Evolutionary conservation across 2,113 vertebrate species (phyloP), one percentile per base, ranked within the genome.

Genomic region (Sinocyclocheilus rhinocerous): DNA sequence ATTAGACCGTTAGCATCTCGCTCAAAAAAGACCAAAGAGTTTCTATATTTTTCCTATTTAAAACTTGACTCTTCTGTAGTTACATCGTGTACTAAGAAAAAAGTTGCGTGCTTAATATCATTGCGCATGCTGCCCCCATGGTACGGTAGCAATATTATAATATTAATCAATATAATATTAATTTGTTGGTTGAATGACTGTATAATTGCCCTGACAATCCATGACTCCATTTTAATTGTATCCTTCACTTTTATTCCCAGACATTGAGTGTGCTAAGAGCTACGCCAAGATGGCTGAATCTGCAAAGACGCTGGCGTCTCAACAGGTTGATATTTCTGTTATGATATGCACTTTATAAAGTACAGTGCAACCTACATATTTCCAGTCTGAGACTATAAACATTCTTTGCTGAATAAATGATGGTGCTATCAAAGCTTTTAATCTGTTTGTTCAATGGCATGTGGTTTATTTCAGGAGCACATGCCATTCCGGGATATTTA

Each of bases 401-500:
- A 39, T 20, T 48, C 6, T 61, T 81, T 15, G 33, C 76, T 61
- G n/a, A 8, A 39, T 39, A 79, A 65, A 24, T 20, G 39, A 4
- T n/a, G 77, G 36, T 3, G 15, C 6, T 24, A 55, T 45, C 5
- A 50, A 84, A 20, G 1, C 45, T 48, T 63, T 36, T 6, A 45
- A 33, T 59, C 16, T 84, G 45, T 82, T 55, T 81, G 20, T 45
- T 76, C 42, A 48, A 55, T n/a, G 10, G 15, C n/a, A 5, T 85
- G 88, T 39, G 81, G 72, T 90, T 65, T 88, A 86, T 55, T 83
- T 33, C 89, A 99, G 98, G 97, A 97, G 82, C 96, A 96, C 85
- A 99, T 99, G 98, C 97, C 98, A 45, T 97, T 99, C 91, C 94
- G 96, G 59, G 95, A 97, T 86, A 95, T 97, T 85, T 99, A 98